Percentiles rank a stretch among this genome's conserved stretches.
phyloP scores from a whole-genome alignment of 2,888 invertebrate genomes.

The Watsonalla cultraria region DNA sequence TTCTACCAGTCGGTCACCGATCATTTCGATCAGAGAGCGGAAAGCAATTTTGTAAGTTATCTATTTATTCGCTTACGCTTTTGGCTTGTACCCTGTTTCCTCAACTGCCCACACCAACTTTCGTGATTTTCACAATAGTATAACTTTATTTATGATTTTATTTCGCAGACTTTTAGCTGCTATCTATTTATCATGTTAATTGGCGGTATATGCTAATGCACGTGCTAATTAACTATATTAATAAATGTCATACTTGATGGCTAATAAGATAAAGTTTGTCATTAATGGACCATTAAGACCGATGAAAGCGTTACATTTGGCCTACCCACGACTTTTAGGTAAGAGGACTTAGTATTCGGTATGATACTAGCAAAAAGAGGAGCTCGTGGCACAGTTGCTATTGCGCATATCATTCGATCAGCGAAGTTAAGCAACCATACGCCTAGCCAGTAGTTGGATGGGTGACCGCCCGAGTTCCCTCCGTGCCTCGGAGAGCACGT shows the following conservation, averaged over 20 bases:
- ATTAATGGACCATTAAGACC: not conserved
- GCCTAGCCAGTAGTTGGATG: too few species aligned
- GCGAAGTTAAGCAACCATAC: too few species aligned
- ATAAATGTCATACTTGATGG: not conserved
- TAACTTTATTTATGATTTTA: conserved; percentile 7
- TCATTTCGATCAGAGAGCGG: too few species aligned
- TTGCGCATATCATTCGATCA: too few species aligned
- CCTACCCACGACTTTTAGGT: too few species aligned
- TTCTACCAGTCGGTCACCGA: too few species aligned
- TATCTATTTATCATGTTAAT: not conserved
- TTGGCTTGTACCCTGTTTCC: not conserved
- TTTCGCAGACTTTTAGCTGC: conserved; percentile 3
- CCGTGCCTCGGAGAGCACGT: too few species aligned
- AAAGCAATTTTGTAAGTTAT: too few species aligned
- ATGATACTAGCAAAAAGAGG: too few species aligned
- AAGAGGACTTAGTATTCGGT: too few species aligned
- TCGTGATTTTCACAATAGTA: conserved; percentile 16
- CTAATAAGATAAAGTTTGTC: not conserved
- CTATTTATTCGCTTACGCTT: not conserved
- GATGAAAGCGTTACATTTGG: not conserved
- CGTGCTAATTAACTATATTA: not conserved
- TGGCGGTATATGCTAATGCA: not conserved
- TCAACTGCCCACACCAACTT: conserved; percentile 5
- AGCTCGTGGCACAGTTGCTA: too few species aligned
- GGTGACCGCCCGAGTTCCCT: too few species aligned